A percentile compares a stretch with the other conserved stretches of the same genome.
phyloP scores from a whole-genome alignment of 1,140 invertebrate species.

The Macrobrachium rosenbergii region DNA sequence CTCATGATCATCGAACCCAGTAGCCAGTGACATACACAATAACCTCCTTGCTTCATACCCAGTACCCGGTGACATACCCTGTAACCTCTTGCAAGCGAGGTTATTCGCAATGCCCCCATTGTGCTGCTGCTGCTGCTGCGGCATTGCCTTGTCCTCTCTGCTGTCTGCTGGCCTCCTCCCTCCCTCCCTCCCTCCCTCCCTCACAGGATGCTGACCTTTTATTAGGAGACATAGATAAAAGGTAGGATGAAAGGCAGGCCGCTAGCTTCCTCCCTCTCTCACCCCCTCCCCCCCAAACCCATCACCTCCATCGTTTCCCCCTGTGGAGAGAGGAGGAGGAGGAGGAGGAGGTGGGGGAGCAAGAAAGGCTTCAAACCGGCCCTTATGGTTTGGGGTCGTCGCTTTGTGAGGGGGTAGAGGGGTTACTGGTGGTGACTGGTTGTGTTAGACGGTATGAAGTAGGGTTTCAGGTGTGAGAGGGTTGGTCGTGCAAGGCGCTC shows the following conservation, averaged over 20 bases:
- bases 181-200: not conserved
- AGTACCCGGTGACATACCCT: too few species aligned
- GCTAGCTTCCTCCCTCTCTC: conserved; percentile 15
- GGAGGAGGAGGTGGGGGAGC: not conserved
- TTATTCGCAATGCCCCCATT: too few species aligned
- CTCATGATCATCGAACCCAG: too few species aligned
- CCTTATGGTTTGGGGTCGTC: not conserved
- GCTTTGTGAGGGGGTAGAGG: not conserved
- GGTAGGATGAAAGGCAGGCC: conserved; percentile 6
- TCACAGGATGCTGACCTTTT: not conserved
- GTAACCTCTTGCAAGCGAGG: too few species aligned
- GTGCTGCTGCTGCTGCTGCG: too few species aligned
- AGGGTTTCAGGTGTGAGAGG: not conserved
- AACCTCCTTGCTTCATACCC: too few species aligned
- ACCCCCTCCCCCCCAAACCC: not conserved
- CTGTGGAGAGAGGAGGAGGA: not conserved
- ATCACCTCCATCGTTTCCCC: not conserved
- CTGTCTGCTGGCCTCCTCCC: not conserved
- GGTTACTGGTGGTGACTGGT: not conserved
- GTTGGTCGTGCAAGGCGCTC: not conserved
- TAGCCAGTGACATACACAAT: too few species aligned
- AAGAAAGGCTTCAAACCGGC: not conserved
- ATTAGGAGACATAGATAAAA: too few species aligned
- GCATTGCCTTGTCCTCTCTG: not conserved
- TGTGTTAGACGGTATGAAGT: too few species aligned